phyloP scores from a whole-genome alignment of 92 coral and sea anemone species.

The Muricea muricata region DNA sequence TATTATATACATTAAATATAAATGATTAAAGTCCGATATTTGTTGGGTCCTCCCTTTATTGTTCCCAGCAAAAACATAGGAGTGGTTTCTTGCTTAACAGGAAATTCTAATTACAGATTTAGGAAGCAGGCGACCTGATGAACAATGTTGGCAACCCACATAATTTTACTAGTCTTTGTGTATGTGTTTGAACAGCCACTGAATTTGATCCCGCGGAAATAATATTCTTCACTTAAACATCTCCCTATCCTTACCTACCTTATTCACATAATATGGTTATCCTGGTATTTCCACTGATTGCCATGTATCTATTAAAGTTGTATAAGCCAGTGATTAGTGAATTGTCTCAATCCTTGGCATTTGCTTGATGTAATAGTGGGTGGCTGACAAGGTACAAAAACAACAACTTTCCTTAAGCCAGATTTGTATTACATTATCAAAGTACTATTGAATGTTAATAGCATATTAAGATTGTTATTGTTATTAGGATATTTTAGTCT shows the following conservation, averaged over 20 bases:
- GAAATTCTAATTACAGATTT: background rate
- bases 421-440: no score
- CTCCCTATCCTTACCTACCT: background rate
- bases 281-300: background rate
- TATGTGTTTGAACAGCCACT: background rate
- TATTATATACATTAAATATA: no score
- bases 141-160: constrained; percentile 15
- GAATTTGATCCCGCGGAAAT: background rate
- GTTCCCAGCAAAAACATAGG: background rate
- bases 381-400: background rate
- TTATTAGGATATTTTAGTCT: no score
- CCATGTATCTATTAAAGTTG: background rate
- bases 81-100: constrained; percentile 22
- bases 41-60: background rate
- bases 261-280: background rate
- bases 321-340: background rate
- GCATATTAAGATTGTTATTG: no score
- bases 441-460: no score
- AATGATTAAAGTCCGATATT: background rate
- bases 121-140: background rate
- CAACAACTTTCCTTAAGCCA: no score
- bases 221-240: background rate
- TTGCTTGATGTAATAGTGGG: background rate
- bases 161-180: background rate
- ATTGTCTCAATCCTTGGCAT: background rate